These are phyloP conservation scores for Ennomos quercinarius DNA, from an alignment of 2,888 invertebrate species.

Conservation along the genomic window DNA sequence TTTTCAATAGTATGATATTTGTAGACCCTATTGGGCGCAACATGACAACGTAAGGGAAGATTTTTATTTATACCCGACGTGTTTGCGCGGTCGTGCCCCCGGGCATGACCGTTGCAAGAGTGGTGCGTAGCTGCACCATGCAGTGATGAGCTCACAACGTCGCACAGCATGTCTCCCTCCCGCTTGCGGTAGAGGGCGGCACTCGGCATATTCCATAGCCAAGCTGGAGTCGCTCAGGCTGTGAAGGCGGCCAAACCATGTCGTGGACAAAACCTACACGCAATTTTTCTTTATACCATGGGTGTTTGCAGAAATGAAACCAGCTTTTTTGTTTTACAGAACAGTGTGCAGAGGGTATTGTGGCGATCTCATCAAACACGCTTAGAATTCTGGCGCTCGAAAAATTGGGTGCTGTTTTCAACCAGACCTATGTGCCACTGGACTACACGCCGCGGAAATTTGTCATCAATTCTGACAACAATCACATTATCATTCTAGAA, in stretches of 20 bases:
- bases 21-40: too few relatives aligned
- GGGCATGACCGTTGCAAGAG: constrained; percentile 60
- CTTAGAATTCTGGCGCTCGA: constrained; percentile 98
- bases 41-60: not conserved
- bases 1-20: too few relatives aligned
- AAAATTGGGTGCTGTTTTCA: constrained; percentile 99
- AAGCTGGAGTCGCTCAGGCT: constrained; percentile 88
- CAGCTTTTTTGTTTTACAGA: constrained; percentile 80
- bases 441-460: constrained; percentile 98
- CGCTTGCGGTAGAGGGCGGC: constrained; percentile 78
- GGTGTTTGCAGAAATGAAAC: not conserved
- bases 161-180: constrained; percentile 86
- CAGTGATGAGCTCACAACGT: constrained; percentile 86
- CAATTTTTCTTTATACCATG: not conserved
- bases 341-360: constrained; percentile 99
- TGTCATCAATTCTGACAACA: constrained; percentile 95
- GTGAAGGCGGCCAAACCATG: constrained; percentile 90
- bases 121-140: constrained; percentile 82
- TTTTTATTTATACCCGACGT: constrained; percentile 57
- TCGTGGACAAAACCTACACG: constrained; percentile 79
- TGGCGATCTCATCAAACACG: constrained; percentile 99
- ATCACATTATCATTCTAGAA: constrained; percentile 95
- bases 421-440: constrained; percentile 96
- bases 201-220: constrained; percentile 91
- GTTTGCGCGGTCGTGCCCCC: constrained; percentile 61